These are phyloP conservation scores for Acyrthosiphon pisum DNA, from an alignment of 1,140 invertebrate species.

Conservation along the genomic window DNA sequence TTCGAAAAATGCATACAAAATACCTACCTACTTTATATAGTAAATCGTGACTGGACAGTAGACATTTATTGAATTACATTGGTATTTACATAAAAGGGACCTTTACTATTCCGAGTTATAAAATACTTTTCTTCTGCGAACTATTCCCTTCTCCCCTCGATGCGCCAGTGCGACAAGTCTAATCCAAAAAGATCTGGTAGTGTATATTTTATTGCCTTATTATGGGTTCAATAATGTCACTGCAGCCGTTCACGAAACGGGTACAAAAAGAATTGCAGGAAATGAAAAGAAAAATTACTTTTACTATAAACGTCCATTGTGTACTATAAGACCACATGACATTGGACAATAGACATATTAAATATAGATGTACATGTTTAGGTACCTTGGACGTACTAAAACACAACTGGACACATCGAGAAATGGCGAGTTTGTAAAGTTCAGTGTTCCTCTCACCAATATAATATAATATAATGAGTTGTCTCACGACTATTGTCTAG, in stretches of 20 bases:
- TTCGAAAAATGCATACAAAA: slow-evolving; percentile 8
- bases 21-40: neutral
- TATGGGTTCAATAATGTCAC: neutral
- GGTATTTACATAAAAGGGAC: slow-evolving; percentile 1
- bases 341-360: no score
- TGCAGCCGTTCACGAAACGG: neutral
- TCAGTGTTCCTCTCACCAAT: no score
- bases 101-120: neutral
- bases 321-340: neutral
- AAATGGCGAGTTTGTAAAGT: no score
- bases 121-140: neutral
- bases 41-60: neutral
- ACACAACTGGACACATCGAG: no score
- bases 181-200: neutral
- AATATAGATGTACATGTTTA: no score
- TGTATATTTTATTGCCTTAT: neutral
- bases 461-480: no score
- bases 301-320: neutral
- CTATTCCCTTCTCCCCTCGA: neutral
- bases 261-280: neutral
- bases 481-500: no score
- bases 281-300: neutral
- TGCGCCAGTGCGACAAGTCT: neutral
- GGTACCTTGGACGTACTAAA: no score
- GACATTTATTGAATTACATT: neutral